Conservation (phyloP, 2,888 invertebrate genomes). For the Acronicta leporina region DNA sequence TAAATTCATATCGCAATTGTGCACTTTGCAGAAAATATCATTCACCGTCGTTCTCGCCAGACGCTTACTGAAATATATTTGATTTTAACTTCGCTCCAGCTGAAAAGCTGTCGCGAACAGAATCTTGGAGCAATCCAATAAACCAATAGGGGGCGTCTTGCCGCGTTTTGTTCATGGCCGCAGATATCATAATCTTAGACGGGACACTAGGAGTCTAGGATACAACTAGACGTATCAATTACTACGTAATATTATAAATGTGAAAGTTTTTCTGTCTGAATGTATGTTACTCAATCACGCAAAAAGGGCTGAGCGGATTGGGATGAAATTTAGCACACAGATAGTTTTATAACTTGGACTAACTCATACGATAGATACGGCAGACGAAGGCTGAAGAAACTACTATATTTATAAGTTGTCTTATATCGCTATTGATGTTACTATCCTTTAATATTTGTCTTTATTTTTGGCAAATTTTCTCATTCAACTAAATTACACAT, state of each 20-base stretch:
- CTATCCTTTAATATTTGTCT: too few relatives aligned
- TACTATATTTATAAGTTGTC: too few relatives aligned
- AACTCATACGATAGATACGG: too few relatives aligned
- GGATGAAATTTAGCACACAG: too few relatives aligned
- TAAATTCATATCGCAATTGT: slow-evolving; percentile 43
- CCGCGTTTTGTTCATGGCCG: slow-evolving; percentile 26
- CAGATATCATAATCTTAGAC: slow-evolving; percentile 34
- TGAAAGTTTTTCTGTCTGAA: too few relatives aligned
- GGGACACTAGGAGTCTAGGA: slow-evolving; percentile 13
- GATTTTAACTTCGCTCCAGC: slow-evolving; percentile 35
- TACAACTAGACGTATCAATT: slow-evolving; percentile 3
- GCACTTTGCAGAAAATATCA: slow-evolving; percentile 45
- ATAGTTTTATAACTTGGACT: too few relatives aligned
- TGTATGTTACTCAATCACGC: too few relatives aligned
- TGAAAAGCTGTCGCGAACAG: slow-evolving; percentile 41
- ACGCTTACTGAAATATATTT: slow-evolving; percentile 39
- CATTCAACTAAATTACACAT: neutral
- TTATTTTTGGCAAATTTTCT: neutral
- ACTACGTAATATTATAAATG: too few relatives aligned
- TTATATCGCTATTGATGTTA: too few relatives aligned
- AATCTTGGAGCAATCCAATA: slow-evolving; percentile 45
- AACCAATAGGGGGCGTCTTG: slow-evolving; percentile 34
- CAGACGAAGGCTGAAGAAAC: too few relatives aligned
- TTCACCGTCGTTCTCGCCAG: slow-evolving; percentile 18
- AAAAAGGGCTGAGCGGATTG: too few relatives aligned